Conservation (phyloP, 2,113 vertebrate genomes). For the Naja naja region DNA sequence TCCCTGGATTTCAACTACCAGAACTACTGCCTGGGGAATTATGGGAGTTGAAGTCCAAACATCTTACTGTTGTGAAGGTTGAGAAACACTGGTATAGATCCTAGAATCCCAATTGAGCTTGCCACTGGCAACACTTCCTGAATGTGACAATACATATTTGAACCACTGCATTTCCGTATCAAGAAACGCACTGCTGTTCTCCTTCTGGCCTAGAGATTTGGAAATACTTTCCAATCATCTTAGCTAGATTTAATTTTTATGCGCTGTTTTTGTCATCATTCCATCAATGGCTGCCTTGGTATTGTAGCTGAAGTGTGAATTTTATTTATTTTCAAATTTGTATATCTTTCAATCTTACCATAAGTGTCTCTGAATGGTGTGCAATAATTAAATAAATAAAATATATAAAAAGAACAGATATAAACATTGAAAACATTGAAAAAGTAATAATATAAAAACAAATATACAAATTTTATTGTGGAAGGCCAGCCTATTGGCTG, state of each 20-base stretch:
- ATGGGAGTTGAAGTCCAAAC: background rate
- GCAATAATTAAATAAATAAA: too few species aligned
- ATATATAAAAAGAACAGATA: too few species aligned
- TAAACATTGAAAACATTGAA: too few species aligned
- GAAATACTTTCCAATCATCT: background rate
- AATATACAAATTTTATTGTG: background rate
- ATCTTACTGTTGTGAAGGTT: background rate
- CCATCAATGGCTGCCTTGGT: background rate
- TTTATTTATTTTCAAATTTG: background rate
- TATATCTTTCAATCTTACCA: too few species aligned
- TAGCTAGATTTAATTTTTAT: background rate
- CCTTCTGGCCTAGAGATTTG: background rate
- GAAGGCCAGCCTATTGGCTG: background rate
- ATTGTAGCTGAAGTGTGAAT: background rate
- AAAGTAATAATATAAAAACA: too few species aligned
- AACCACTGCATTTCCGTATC: background rate
- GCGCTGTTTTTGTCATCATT: background rate
- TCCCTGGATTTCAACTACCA: background rate
- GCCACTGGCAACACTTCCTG: background rate
- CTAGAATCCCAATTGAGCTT: background rate
- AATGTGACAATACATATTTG: background rate
- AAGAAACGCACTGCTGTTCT: background rate
- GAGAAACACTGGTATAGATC: background rate
- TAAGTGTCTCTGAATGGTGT: too few species aligned
- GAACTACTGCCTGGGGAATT: background rate